Evolutionary conservation across 2,113 vertebrate species (phyloP), one percentile per base, ranked within the genome.

Genomic region (Muntiacus muntjak): DNA sequence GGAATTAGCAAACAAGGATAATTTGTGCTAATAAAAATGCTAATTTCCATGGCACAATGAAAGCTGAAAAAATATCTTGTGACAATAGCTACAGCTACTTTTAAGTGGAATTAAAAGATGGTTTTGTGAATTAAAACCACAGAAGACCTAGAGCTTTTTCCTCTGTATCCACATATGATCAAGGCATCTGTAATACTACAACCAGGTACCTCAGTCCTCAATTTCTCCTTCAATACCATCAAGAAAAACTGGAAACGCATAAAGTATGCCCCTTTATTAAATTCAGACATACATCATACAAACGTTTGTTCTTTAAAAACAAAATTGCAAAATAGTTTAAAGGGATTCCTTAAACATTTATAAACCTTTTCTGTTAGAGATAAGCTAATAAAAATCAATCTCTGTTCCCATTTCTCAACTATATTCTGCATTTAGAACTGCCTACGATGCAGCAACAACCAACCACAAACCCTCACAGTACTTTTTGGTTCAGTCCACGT

Each of bases 1-100:
- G 97, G 98, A 99, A 99, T 98, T 99, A 98, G 98, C 98, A 99
- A 99, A 99, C 98, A 99, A 99, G 98, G 98, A 98, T 93, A 55
- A 14, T 91, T 98, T 97, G 64, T 94, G 74, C 58, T 96, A 89
- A 87, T 96, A 74, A 85, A 28, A n/a, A 74, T 93, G 94, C 33
- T 98, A 98, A 98, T 98, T 98, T 97, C 64, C 50, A 83, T 64
- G 87, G 87, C 86, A 89, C 21, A 97, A 28, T 45, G 7, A 7
- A 64, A 96, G 87, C 43, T 84, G 13, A 87, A 28, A 54, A 96
- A 97, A 91, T 60, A 93, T 87, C 88, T 95, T 91, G 3, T 43
- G 17, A 40, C 86, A 64, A 52, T 13, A 95, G 50, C 67, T 33
- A 5, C 82, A 82, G 6, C 52, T 87, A 52, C 26, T 96, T 94